phyloP scores from a whole-genome alignment of 2,113 vertebrate genomes.

The Phaethornis superciliosus region DNA sequence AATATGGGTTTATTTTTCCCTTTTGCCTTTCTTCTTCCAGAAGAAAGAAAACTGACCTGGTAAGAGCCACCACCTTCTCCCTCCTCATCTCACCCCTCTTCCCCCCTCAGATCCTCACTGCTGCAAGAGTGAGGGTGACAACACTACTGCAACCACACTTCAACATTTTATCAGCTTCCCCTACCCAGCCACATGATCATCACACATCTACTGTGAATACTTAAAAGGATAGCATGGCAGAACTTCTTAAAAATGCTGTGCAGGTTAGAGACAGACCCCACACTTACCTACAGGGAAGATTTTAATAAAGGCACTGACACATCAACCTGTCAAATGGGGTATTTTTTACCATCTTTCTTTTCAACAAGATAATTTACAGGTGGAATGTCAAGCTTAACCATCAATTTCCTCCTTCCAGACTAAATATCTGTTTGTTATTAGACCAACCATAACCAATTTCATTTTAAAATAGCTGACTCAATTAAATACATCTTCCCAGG shows the following conservation, averaged over 20 bases:
- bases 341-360: background rate
- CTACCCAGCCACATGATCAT: background rate
- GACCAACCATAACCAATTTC: background rate
- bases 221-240: background rate
- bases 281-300: background rate
- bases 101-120: too few species aligned
- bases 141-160: fast-evolving
- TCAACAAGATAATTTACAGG: background rate
- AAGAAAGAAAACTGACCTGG: too few species aligned
- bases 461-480: background rate
- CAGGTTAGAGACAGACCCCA: background rate
- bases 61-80: background rate
- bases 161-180: fast-evolving
- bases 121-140: fast-evolving
- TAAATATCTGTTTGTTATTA: background rate
- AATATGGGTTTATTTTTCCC: background rate
- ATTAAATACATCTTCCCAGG: background rate
- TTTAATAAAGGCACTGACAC: background rate
- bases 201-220: background rate
- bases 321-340: background rate
- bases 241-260: background rate
- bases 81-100: fast-evolving
- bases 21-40: background rate
- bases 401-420: background rate
- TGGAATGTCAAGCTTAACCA: background rate